These are phyloP conservation scores for Corythornis vintsioides DNA, from an alignment of 2,113 vertebrate genomes.

Conservation along the genomic window DNA sequence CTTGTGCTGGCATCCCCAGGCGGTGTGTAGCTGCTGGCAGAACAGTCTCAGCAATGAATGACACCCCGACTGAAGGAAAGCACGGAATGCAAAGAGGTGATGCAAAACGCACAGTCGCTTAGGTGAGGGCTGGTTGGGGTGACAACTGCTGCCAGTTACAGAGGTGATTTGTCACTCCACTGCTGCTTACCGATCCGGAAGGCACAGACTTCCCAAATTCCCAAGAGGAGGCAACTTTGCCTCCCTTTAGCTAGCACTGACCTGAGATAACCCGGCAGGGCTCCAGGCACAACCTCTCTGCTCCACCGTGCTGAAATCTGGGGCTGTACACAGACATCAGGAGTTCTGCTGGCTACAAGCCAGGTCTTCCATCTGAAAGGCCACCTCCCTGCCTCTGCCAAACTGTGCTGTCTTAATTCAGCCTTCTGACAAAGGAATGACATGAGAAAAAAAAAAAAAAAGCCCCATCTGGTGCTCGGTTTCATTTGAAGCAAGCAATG, in stretches of 20 bases:
- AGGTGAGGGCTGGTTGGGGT: not conserved
- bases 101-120: fast-evolving
- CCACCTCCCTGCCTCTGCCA: not conserved
- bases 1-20: not conserved
- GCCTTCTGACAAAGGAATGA: not conserved
- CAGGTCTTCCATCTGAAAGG: not conserved
- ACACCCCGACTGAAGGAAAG: not conserved
- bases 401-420: not conserved
- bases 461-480: fast-evolving
- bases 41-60: not conserved
- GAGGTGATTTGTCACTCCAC: not conserved
- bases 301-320: not conserved
- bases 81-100: not conserved
- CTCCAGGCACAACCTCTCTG: not conserved
- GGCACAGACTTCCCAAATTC: not conserved
- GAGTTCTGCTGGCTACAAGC: not conserved
- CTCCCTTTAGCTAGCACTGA: not conserved
- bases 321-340: not conserved
- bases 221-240: not conserved
- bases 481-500: not conserved
- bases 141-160: not conserved
- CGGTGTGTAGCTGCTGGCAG: not conserved
- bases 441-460: not conserved
- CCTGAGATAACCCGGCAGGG: not conserved
- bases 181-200: not conserved